These are phyloP conservation scores for Gallinago media DNA, from an alignment of 2,113 vertebrate species.

Conservation along the genomic window DNA sequence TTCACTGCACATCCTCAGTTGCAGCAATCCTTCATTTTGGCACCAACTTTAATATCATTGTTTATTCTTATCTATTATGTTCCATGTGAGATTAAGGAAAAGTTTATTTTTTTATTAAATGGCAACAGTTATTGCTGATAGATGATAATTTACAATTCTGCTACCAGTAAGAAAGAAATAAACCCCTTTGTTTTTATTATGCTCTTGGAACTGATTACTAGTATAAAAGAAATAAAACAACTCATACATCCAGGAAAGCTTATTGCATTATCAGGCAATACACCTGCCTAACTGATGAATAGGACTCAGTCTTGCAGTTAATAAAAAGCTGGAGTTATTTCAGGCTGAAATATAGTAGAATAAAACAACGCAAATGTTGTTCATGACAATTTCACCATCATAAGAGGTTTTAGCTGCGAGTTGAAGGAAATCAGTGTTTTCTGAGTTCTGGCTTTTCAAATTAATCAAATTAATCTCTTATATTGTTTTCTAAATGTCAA, in stretches of 20 bases:
- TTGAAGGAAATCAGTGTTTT: not conserved
- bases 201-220: slow-evolving; percentile 74
- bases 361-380: slow-evolving; percentile 61
- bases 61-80: slow-evolving; percentile 70
- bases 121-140: slow-evolving; percentile 73
- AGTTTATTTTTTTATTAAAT: slow-evolving; percentile 79
- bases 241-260: slow-evolving; percentile 73
- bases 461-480: not conserved
- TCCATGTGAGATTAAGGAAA: slow-evolving; percentile 66
- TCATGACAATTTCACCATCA: slow-evolving; percentile 30
- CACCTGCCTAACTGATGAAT: slow-evolving; percentile 82
- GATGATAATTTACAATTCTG: slow-evolving; percentile 72
- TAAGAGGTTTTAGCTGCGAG: slow-evolving; percentile 30
- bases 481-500: not conserved
- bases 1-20: slow-evolving; percentile 20
- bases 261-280: slow-evolving; percentile 81
- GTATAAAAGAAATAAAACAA: slow-evolving; percentile 79
- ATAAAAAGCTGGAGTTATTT: slow-evolving; percentile 79
- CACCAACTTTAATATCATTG: slow-evolving; percentile 64
- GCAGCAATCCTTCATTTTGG: slow-evolving; percentile 50
- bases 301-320: slow-evolving; percentile 78
- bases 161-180: slow-evolving; percentile 65
- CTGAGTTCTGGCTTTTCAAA: not conserved
- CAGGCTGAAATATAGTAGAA: slow-evolving; percentile 49
- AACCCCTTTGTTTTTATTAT: slow-evolving; percentile 78